Base-by-base conservation (phyloP, 2,888 invertebrate genomes). In the Amphipoea oculea region DNA sequence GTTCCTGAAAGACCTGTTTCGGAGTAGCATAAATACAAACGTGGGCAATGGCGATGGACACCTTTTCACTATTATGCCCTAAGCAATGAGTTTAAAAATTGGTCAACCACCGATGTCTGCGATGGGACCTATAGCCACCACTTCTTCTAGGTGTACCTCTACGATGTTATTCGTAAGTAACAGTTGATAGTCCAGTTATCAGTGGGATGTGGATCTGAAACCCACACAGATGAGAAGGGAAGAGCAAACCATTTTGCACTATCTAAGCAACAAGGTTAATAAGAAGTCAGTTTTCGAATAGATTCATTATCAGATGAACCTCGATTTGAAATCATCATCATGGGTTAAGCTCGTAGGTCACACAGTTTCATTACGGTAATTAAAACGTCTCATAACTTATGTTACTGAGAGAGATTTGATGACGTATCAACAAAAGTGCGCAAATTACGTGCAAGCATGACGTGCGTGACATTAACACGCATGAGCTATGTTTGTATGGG, bases 381-480 rank as follows among this genome's bases (percentile, higher is more conserved):
- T 36, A 14, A 36, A 29, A 69, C 12, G 29, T 36, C 20, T 48
- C 20, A 12, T 20, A 7, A 12, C 4, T 11, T 14, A 7, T 14
- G 2, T 14, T 36, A 48, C 45, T 48, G 20, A 51, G 45, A 73
- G 48, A 36, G 36, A 68, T 73, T 73, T 69, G 36, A 68, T 73
- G 36, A 48, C 73, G 6, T 73, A n/a, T 12, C n/a, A 40, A 73
- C 23, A 69, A 69, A 73, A n/a, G n/a, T 48, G 36, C 36, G 48
- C 36, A 48, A 14, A 36, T 48, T 36, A 48, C 68, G 69, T 36
- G 73, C n/a, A 23, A 6, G 11, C 57, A 45, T 20, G 48, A 48
- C 0, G 14, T 1, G 7, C 12, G 20, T 36, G 73, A 73, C 17
- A 63, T 36, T n/a, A 23, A 29, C 29, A 62, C 62, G 6, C n/a